Evolutionary conservation across 2,797 vertebrate species (phyloP).

Genomic region (Champsocephalus gunnari): DNA sequence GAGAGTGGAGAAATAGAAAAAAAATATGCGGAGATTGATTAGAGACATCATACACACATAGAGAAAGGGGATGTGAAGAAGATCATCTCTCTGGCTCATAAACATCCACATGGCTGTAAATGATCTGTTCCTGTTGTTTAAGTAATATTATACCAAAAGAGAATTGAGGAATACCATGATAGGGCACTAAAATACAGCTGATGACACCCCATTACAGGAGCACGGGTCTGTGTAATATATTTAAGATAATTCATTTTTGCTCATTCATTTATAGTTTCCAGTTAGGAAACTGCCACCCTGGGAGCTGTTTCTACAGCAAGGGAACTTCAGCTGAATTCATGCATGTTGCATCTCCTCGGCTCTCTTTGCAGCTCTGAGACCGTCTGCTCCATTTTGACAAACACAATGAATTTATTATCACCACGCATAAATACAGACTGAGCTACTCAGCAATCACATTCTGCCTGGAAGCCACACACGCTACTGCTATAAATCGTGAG

Average conservation of each 20-base stretch:
- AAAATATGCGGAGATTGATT: slow-evolving; percentile 17
- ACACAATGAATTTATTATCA: slow-evolving; percentile 77
- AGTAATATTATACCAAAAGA: slow-evolving; percentile 36
- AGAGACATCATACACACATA: not conserved
- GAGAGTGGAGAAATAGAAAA: not conserved
- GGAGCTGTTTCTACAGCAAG: slow-evolving; percentile 24
- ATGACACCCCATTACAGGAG: slow-evolving; percentile 46
- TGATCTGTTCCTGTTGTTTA: slow-evolving; percentile 52
- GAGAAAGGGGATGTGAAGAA: slow-evolving; percentile 21
- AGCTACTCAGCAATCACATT: slow-evolving; percentile 35
- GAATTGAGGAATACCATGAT: slow-evolving; percentile 40
- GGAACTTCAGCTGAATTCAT: slow-evolving; percentile 58
- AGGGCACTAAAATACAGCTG: slow-evolving; percentile 48
- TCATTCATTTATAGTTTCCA: slow-evolving; percentile 59
- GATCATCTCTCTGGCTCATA: slow-evolving; percentile 52
- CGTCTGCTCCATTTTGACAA: slow-evolving; percentile 74
- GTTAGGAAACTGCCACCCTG: slow-evolving; percentile 39
- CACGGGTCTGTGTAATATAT: slow-evolving; percentile 45
- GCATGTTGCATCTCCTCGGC: slow-evolving; percentile 62
- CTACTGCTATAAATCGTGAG: slow-evolving; percentile 29
- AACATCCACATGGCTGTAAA: slow-evolving; percentile 56
- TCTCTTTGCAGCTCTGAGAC: slow-evolving; percentile 56
- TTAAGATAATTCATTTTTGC: slow-evolving; percentile 66
- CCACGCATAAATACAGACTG: slow-evolving; percentile 53
- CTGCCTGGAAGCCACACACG: slow-evolving; percentile 32